phyloP scores from a whole-genome alignment of 1,140 invertebrate species.

The Parapsyche elsis region DNA sequence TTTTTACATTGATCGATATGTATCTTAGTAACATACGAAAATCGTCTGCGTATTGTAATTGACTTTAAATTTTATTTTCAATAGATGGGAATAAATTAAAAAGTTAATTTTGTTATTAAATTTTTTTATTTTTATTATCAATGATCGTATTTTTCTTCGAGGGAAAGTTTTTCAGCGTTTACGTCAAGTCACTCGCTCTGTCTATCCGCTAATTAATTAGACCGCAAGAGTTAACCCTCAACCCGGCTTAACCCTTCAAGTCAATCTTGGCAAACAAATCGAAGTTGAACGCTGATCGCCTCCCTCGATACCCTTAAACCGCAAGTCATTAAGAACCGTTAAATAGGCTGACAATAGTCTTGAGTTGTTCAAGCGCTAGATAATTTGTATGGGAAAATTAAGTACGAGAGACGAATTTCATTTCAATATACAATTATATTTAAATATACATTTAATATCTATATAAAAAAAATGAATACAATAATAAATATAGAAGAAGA shows the following conservation, averaged over 20 bases:
- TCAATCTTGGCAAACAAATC: constrained; percentile 47
- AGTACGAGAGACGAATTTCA: background rate
- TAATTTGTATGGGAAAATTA: background rate
- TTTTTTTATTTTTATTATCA: background rate
- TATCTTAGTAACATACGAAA: background rate
- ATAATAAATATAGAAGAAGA: too few species aligned
- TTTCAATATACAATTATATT: too few species aligned
- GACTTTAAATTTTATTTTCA: too few species aligned
- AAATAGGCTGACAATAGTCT: constrained; percentile 43
- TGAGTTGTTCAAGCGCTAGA: background rate
- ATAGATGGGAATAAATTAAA: too few species aligned
- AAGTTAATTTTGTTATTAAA: too few species aligned
- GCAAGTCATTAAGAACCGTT: constrained; percentile 46
- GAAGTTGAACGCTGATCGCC: constrained; percentile 42
- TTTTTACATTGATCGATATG: constrained; percentile 4
- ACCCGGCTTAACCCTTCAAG: constrained; percentile 41
- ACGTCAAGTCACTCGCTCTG: background rate
- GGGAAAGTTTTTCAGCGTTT: background rate
- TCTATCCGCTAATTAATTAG: constrained; percentile 44
- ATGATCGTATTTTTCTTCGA: background rate
- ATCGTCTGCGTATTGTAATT: too few species aligned
- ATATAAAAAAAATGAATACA: too few species aligned
- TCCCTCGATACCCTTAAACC: constrained; percentile 17
- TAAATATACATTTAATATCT: too few species aligned
- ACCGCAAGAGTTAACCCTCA: constrained; percentile 41